Evolutionary conservation across 2,797 vertebrate genomes (phyloP).

Genomic region (Melanotaenia parkinsoni): DNA sequence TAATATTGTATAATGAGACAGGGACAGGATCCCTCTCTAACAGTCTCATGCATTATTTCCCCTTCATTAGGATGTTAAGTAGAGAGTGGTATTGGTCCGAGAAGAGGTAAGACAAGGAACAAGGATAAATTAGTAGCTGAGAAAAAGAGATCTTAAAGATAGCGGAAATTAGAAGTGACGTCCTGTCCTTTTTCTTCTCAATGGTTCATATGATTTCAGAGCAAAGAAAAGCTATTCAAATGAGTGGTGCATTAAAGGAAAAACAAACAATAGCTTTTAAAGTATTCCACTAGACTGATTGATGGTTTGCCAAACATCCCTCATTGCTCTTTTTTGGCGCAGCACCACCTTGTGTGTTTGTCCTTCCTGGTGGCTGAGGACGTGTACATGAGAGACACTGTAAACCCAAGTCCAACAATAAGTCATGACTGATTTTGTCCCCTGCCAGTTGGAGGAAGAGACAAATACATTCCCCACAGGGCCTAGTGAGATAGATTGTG

Average conservation of each 20-base stretch:
- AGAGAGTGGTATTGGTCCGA: constrained; percentile 25
- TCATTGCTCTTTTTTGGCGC: constrained; percentile 44
- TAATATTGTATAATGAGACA: constrained; percentile 69
- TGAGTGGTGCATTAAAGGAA: constrained; percentile 49
- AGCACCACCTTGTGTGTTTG: constrained; percentile 35
- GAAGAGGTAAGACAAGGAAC: constrained; percentile 43
- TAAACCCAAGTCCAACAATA: constrained; percentile 75
- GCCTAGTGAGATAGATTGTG: constrained; percentile 70
- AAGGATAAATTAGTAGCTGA: constrained; percentile 44
- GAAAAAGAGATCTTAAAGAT: constrained; percentile 31
- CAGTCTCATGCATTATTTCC: constrained; percentile 71
- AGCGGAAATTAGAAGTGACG: constrained; percentile 50
- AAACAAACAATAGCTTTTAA: constrained; percentile 56
- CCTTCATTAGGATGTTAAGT: constrained; percentile 61
- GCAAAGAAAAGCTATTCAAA: constrained; percentile 61
- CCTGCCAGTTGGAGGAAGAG: constrained; percentile 68
- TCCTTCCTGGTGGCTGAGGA: constrained; percentile 67
- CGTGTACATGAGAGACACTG: constrained; percentile 67
- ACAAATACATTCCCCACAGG: constrained; percentile 70
- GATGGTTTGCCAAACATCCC: constrained; percentile 64
- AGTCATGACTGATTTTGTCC: constrained; percentile 79
- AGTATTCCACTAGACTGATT: constrained; percentile 56
- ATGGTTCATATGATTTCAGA: constrained; percentile 46
- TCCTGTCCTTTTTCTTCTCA: constrained; percentile 45
- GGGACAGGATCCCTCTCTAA: constrained; percentile 41